Percentiles rank a stretch among this genome's conserved stretches.
Evolutionary conservation across 2,113 vertebrate genomes (phyloP).

Genomic region (Excalfactoria chinensis): DNA sequence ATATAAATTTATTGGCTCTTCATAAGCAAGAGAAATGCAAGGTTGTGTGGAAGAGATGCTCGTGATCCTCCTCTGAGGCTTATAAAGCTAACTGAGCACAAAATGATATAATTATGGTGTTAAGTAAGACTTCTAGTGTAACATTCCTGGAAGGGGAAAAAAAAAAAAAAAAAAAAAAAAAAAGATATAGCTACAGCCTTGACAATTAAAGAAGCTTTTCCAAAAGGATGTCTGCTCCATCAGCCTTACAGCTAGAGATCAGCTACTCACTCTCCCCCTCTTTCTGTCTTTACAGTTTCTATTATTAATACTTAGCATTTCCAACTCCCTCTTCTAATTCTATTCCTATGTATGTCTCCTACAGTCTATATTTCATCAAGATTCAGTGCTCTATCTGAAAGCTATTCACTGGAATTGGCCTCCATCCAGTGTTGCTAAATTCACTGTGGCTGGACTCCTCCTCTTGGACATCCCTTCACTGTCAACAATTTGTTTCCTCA

Average conservation of each 20-base stretch:
- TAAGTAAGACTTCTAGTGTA: conserved; percentile 49
- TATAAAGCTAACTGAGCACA: conserved; percentile 60
- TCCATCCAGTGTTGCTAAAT: background rate
- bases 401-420: background rate
- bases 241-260: background rate
- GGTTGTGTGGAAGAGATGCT: background rate
- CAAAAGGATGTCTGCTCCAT: background rate
- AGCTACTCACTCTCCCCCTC: background rate
- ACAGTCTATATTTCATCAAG: background rate
- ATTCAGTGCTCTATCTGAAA: background rate
- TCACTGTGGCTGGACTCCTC: background rate
- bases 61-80: conserved; percentile 20
- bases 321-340: background rate
- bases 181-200: background rate
- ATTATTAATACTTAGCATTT: background rate
- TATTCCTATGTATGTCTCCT: background rate
- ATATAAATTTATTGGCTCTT: conserved; percentile 68
- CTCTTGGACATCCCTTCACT: background rate
- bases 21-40: conserved; percentile 56
- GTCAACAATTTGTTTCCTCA: background rate
- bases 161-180: background rate
- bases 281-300: background rate
- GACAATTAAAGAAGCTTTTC: background rate
- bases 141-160: background rate
- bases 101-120: conserved; percentile 53